Evolutionary conservation across 2,888 invertebrate genomes (phyloP).

Genomic region (Drosophila algonquin): DNA sequence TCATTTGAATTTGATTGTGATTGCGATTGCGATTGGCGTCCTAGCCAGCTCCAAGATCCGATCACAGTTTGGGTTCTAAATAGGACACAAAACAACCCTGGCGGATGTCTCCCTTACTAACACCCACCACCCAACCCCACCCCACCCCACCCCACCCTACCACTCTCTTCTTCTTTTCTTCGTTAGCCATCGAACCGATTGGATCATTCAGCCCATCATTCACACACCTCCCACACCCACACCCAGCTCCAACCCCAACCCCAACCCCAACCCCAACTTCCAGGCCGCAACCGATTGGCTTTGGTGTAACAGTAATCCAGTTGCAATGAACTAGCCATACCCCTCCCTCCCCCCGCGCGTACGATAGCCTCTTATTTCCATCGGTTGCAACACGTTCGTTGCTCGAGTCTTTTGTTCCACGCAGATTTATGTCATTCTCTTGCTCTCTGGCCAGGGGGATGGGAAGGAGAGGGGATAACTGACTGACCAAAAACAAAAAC

Average conservation of each 20-base stretch:
- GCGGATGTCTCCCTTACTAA: too few relatives aligned
- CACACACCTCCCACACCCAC: neutral
- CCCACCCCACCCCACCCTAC: neutral
- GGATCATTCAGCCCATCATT: neutral
- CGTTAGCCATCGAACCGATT: conserved; percentile 9
- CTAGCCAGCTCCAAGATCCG: too few relatives aligned
- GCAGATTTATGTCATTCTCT: conserved; percentile 71
- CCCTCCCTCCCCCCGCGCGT: neutral
- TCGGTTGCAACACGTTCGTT: conserved; percentile 66
- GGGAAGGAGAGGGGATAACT: neutral
- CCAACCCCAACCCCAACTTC: too few relatives aligned
- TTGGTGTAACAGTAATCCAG: conserved; percentile 74
- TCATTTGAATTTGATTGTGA: neutral
- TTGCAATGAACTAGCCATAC: conserved; percentile 52
- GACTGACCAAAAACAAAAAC: conserved; percentile 13
- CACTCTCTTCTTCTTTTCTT: neutral
- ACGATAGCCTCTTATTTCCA: neutral
- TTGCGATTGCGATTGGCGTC: neutral
- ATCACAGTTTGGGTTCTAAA: too few relatives aligned
- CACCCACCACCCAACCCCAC: neutral
- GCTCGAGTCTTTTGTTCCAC: conserved; percentile 76
- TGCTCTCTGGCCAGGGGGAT: conserved; percentile 33
- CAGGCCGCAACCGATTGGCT: neutral
- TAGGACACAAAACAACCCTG: too few relatives aligned
- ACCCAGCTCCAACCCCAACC: neutral